Base-by-base conservation (phyloP, 2,797 vertebrate species). In the Manis javanica region DNA sequence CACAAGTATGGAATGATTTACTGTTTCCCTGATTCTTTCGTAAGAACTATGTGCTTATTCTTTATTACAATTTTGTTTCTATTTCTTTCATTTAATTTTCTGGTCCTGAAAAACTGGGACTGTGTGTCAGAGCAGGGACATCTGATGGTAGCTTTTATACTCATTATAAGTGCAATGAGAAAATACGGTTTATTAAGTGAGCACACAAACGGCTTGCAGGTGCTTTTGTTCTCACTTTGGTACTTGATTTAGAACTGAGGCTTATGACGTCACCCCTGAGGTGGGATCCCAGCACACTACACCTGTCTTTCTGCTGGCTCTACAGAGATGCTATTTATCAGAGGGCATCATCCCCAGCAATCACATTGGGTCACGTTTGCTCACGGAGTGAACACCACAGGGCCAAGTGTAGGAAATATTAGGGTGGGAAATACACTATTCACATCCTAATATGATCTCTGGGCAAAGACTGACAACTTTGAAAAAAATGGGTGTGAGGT, bases 1-100 rank as follows among this genome's bases (percentile, higher is more conserved):
- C 89, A 93, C 79, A 97, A 90, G 75, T 39, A 91, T 94, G 69
- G 66, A 82, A 87, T 95, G 77, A 96, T 79, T 94, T 84, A 71
- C 53, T 68, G 23, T 85, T 89, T 72, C 91, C 51, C 24, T 77
- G 74, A 78, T 72, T 79, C 37, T 95, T 96, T 84, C 55, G 92
- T 87, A 90, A 95, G 37, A 94, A 93, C 39, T 74, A 95, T 51
- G 7, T 84, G 42, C 31, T 96, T 77, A 79, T 61, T 72, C 64
- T 96, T 95, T 79, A 82, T 89, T 93, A 93, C 53, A 8, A 51
- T 81, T 97, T 79, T 81, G 23, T 91, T 89, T 79, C 31, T 93
- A 23, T 82, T 94, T 87, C 34, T 97, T 46, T 7, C 72, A 79
- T 86, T 92, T 94, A 92, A 92, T 95, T 95, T 66, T 85, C 68